A percentile compares a stretch with the other conserved stretches of the same genome.
These are phyloP conservation scores for Cephonodes hylas DNA, from an alignment of 2,888 invertebrate genomes.

Conservation along the genomic window DNA sequence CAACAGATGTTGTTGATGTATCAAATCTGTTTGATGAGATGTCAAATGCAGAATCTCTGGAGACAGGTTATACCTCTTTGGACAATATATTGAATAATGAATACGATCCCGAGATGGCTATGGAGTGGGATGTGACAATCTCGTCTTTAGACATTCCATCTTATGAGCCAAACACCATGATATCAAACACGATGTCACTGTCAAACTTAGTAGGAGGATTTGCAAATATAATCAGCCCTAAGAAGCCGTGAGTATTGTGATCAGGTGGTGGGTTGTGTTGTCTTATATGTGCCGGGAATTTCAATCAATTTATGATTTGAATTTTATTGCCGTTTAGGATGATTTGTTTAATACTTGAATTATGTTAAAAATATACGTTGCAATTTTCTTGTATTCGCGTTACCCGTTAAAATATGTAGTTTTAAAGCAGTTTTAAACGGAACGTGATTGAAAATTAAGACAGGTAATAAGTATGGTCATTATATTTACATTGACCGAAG, in stretches of 20 bases:
- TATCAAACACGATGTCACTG: conserved; percentile 15
- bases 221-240: neutral
- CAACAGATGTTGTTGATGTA: neutral
- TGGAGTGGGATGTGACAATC: conserved; percentile 46
- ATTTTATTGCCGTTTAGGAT: too few relatives aligned
- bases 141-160: conserved; percentile 38
- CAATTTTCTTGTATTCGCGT: too few relatives aligned
- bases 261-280: neutral
- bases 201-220: conserved; percentile 12
- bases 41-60: neutral
- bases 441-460: too few relatives aligned
- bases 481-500: too few relatives aligned
- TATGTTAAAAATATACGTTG: too few relatives aligned
- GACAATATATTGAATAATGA: neutral
- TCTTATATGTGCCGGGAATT: neutral
- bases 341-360: too few relatives aligned
- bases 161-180: too few relatives aligned
- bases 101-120: neutral
- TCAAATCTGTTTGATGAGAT: neutral
- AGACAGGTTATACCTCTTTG: neutral
- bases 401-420: too few relatives aligned
- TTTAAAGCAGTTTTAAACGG: too few relatives aligned
- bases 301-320: too few relatives aligned
- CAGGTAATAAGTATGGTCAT: too few relatives aligned
- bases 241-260: conserved; percentile 23